Evolutionary conservation across 2,113 vertebrate genomes (phyloP).

Genomic region (Mormyrus lacerda): DNA sequence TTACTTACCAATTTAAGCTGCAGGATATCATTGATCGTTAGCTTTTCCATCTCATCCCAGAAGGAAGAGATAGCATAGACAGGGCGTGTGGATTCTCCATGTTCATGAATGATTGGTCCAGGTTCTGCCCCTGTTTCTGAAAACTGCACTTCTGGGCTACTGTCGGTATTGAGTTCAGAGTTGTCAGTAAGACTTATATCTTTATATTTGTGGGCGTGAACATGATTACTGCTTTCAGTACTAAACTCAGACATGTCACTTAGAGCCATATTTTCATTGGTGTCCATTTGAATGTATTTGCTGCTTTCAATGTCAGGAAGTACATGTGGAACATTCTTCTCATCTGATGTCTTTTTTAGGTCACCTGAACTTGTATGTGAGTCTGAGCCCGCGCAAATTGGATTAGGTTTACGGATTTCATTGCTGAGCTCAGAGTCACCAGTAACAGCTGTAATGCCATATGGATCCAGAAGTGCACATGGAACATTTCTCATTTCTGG

Average conservation of each 20-base stretch:
- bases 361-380: neutral
- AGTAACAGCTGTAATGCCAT: neutral
- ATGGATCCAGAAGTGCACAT: neutral
- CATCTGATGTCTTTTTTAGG: neutral
- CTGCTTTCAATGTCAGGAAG: neutral
- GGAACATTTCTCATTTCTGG: neutral
- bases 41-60: constrained; percentile 69
- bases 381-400: neutral
- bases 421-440: neutral
- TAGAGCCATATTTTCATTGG: too few species aligned
- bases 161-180: neutral
- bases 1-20: constrained; percentile 42
- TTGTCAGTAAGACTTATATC: neutral
- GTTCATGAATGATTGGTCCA: neutral
- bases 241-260: neutral
- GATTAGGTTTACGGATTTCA: too few species aligned
- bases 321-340: neutral
- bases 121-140: neutral
- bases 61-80: constrained; percentile 62
- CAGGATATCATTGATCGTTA: constrained; percentile 65
- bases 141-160: neutral
- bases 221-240: neutral
- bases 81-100: constrained; percentile 32
- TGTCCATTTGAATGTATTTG: neutral
- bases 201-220: neutral